Evolutionary conservation across 2,888 invertebrate species (phyloP), one percentile per base, ranked within the genome.

Genomic region (Pinctada fucata): DNA sequence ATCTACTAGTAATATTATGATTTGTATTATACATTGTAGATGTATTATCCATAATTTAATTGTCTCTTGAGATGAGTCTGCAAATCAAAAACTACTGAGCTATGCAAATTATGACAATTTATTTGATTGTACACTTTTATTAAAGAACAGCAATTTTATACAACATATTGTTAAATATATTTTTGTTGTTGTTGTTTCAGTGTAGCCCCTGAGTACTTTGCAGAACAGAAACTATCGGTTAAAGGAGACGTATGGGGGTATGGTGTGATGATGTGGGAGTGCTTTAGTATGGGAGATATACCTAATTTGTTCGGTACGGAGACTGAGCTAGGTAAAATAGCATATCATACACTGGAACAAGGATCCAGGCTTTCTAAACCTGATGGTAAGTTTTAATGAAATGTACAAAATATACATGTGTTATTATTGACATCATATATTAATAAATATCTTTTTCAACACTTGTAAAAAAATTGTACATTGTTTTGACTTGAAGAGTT

Each of bases 171-270:
- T 49, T 47, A 31, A 49, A 13, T 10, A 49, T 50, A n/a, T 8
- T 6, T 74, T 2, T 74, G 47, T 0, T 58, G 31, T n/a, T 8
- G 10, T 76, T n/a, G 45, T 63, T 10, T 65, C 10, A 58, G 58
- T 13, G 13, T 58, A 13, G 74, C 80, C 3, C 80, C 80, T 8
- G 80, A 80, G 49, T 76, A 73, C 0, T 66, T 80, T 3, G 48
- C 13, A 2, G 3, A 69, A 5, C 64, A 49, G 1, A 75, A 68
- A 10, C 74, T 78, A 10, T 65, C 80, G 0, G 13, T 48, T 1
- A 68, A 77, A 68, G 72, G 71, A 8, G 80, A 80, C 52, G 75
- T 80, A 4, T 80, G 80, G 80, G 76, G 80, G 67, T 80, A 70
- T 65, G 80, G 77, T 10, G 70, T 80, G 4, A 71, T 80, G 1